A percentile compares a stretch with the other conserved stretches of the same genome.
These are phyloP conservation scores for Rhinopomastus cyanomelas DNA, from an alignment of 2,113 vertebrate species.

Conservation along the genomic window DNA sequence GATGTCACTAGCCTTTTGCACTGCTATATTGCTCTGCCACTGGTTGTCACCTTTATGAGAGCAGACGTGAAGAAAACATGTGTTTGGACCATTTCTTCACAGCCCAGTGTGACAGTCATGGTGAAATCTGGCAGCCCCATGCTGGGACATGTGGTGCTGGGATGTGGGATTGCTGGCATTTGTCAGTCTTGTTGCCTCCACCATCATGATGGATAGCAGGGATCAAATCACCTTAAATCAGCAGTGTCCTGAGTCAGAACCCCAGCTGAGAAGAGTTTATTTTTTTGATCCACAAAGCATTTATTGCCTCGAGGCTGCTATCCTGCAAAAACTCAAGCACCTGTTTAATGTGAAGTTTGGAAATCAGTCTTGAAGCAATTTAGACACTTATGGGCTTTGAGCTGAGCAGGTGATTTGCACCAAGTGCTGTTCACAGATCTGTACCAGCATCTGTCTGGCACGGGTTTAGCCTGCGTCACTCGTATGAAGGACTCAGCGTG, in stretches of 20 bases:
- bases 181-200: background rate
- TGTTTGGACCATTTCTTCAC: background rate
- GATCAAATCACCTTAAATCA: background rate
- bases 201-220: background rate
- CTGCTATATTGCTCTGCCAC: background rate
- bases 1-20: background rate
- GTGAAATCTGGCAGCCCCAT: background rate
- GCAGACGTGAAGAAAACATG: background rate
- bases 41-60: background rate
- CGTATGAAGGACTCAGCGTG: background rate
- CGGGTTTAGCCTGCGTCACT: background rate
- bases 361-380: background rate
- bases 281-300: background rate
- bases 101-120: background rate
- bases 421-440: background rate
- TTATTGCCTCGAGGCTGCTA: background rate
- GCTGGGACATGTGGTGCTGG: background rate
- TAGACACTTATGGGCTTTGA: background rate
- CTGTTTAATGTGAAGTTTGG: background rate
- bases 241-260: background rate
- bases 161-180: rapidly evolving
- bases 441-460: background rate
- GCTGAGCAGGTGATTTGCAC: background rate
- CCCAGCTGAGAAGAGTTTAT: background rate
- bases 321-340: background rate